These are phyloP conservation scores for Trematomus loennbergii DNA, from an alignment of 2,113 vertebrate genomes.

Conservation along the genomic window DNA sequence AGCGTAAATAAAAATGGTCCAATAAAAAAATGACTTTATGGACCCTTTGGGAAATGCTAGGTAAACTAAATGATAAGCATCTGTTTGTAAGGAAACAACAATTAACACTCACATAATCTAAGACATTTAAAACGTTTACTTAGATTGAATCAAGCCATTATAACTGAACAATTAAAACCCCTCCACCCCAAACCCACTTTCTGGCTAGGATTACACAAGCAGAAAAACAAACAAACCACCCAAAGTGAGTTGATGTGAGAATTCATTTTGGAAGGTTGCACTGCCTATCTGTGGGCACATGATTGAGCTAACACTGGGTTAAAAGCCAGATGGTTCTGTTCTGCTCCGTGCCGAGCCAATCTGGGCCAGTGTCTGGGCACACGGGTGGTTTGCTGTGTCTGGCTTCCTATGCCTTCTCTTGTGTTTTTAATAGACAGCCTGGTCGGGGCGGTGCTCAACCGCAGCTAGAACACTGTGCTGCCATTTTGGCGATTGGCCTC, in stretches of 20 bases:
- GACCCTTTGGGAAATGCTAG: neutral
- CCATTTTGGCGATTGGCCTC: constrained; percentile 79
- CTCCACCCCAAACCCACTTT: constrained; percentile 7
- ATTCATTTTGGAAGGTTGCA: constrained; percentile 48
- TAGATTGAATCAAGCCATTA: constrained; percentile 10
- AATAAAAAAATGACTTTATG: constrained; percentile 34
- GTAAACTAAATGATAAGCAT: constrained; percentile 14
- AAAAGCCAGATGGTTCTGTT: constrained; percentile 23
- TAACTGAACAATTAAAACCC: constrained; percentile 31
- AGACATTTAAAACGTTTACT: neutral
- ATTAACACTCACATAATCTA: constrained; percentile 12
- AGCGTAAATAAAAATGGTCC: constrained; percentile 25
- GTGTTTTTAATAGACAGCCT: constrained; percentile 85
- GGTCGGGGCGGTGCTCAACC: constrained; percentile 84
- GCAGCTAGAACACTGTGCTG: constrained; percentile 79
- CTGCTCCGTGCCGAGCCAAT: constrained; percentile 19
- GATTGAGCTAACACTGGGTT: constrained; percentile 66
- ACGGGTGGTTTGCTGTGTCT: constrained; percentile 79
- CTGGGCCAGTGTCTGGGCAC: constrained; percentile 64
- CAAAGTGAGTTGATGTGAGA: constrained; percentile 33
- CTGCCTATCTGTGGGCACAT: constrained; percentile 48
- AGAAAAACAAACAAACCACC: constrained; percentile 59
- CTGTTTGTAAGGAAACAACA: constrained; percentile 1
- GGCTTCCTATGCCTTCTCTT: constrained; percentile 78
- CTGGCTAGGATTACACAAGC: constrained; percentile 31